Evolutionary conservation across 2,888 invertebrate species (phyloP).

Genomic region (Dasysyrphus tricinctus): DNA sequence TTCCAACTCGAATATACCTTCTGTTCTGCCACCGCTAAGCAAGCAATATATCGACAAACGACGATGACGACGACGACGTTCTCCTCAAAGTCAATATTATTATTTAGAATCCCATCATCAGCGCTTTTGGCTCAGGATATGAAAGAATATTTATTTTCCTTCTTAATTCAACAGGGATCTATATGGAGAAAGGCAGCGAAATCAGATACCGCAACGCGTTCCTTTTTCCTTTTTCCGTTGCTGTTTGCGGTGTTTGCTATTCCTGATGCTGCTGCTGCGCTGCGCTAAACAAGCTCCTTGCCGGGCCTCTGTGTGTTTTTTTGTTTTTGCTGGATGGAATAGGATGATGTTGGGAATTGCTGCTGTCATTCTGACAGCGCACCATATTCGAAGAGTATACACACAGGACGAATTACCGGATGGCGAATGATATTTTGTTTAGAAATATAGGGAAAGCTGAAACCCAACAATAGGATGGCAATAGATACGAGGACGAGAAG

Average conservation of each 20-base stretch:
- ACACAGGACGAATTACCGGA: constrained; percentile 65
- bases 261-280: constrained; percentile 27
- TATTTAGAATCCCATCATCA: constrained; percentile 75
- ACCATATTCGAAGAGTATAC: constrained; percentile 50
- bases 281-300: constrained; percentile 62
- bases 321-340: not conserved
- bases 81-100: constrained; percentile 75
- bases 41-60: constrained; percentile 7
- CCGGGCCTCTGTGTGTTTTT: constrained; percentile 21
- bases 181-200: constrained; percentile 37
- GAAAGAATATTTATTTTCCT: constrained; percentile 65
- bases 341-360: constrained; percentile 39
- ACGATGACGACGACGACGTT: constrained; percentile 39
- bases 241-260: not conserved
- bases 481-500: constrained; percentile 19
- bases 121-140: constrained; percentile 74
- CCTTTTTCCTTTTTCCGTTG: constrained; percentile 9
- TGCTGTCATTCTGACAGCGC: constrained; percentile 60
- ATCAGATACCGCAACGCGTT: constrained; percentile 64
- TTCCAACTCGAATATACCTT: not conserved
- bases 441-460: constrained; percentile 46
- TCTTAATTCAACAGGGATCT: constrained; percentile 41
- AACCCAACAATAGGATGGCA: constrained; percentile 55
- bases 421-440: constrained; percentile 71
- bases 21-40: not conserved